Base-by-base conservation (phyloP, 1,140 invertebrate genomes). In the Spodoptera frugiperda region DNA sequence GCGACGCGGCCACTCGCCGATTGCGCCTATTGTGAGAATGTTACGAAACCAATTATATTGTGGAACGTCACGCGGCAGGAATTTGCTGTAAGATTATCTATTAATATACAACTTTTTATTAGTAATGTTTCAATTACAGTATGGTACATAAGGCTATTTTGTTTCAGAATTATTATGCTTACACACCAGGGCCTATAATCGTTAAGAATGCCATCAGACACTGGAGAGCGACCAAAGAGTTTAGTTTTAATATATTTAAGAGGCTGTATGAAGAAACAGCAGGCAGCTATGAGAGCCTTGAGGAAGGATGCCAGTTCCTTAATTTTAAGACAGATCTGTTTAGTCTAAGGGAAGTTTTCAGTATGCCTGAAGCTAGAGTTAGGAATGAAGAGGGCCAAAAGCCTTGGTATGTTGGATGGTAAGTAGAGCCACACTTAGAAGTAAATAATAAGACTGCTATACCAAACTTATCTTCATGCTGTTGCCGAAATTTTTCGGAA, bases 351-450 rank as follows among this genome's bases (percentile, higher is more conserved):
- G 96, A 99, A 87, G 97, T 98, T 17, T 97, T 99, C 86, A 94
- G 95, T 54, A 97, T 98, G 97, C 95, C 95, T 1, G 88, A 95
- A 44, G 94, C 94, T 49, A 95, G 97, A 84, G 96, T 96, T 0
- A 91, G 94, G 59, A 96, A 97, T 89, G 88, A 91, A 55, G 94
- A 94, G 14, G 96, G 95, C 6, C 91, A 96, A 83, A 94, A 95
- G 44, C 96, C 97, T 0, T 99, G 98, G 98, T 99, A 99, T 94
- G 96, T 99, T 75, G 98, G 98, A 77, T 99, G 98, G 98, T 98
- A 96, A 95, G 96, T 95, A 74, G 5, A 55, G 25, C 25, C 5
- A 25, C 25, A 0, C 25, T n/a, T 25, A 25, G 25, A 25, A 25
- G 25, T 25, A 25, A 25, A 25, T 25, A 25, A 25, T 25, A 25